phyloP scores from a whole-genome alignment of 2,888 invertebrate genomes.

The Choreutis nemorana region DNA sequence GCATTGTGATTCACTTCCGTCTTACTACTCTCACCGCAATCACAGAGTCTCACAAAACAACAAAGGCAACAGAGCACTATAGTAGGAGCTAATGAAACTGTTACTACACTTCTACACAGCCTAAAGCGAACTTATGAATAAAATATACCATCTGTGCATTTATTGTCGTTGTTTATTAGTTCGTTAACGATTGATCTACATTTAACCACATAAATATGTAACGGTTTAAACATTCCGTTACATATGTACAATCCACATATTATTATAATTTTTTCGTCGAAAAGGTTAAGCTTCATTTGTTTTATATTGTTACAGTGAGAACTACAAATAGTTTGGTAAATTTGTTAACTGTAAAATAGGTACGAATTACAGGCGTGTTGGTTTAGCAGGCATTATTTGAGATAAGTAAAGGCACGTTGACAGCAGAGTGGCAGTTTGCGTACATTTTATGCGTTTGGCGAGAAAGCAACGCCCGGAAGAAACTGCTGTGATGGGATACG shows the following conservation, averaged over 20 bases:
- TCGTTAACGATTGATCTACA: no score
- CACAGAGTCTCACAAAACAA: constrained; percentile 27
- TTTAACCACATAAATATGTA: no score
- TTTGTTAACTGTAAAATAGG: constrained; percentile 33
- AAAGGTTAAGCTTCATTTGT: constrained; percentile 1
- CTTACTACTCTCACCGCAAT: constrained; percentile 28
- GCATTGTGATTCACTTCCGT: constrained; percentile 35
- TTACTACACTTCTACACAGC: no score
- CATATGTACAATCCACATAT: no score
- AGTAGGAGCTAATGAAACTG: no score
- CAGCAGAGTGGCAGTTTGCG: constrained; percentile 48
- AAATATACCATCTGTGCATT: no score
- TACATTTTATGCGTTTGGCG: constrained; percentile 49
- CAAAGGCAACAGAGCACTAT: no score
- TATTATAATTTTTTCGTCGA: no score
- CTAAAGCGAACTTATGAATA: no score
- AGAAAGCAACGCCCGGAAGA: constrained; percentile 54
- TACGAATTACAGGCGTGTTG: constrained; percentile 34
- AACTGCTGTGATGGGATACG: constrained; percentile 38
- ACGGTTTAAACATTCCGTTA: no score
- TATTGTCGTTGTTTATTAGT: no score
- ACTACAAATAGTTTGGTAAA: constrained; percentile 42
- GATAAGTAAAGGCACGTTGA: constrained; percentile 33
- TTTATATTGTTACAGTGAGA: constrained; percentile 1
- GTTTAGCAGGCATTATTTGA: constrained; percentile 29